Evolutionary conservation across 2,113 vertebrate genomes (phyloP), one percentile per base, ranked within the genome.

Genomic region (Labeo rohita): DNA sequence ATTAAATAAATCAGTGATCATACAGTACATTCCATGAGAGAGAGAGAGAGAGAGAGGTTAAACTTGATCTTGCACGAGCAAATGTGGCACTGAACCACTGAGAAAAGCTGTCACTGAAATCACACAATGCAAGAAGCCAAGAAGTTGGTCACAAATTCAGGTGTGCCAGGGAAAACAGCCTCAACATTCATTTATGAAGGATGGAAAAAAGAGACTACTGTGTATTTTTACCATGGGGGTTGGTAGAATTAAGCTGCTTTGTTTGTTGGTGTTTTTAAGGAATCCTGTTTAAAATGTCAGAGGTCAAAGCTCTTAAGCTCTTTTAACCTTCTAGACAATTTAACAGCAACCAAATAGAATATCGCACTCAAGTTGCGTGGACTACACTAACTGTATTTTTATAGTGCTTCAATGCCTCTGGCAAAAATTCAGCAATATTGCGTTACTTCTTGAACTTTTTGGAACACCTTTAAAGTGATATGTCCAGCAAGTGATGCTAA

Each of bases 51-150:
- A 66, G n/a, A n/a, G n/a, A n/a, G n/a, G 12, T 15, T 15, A 5
- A 68, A 68, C 13, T 70, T 34, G 39, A 16, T 86, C 79, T 86
- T 89, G 78, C 45, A 83, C 79, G 85, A 87, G 72, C n/a, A 72
- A 84, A 88, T 73, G 77, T 63, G 74, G 54, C 47, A 93, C 85
- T 90, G 68, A 54, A 82, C 43, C 85, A 87, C 12, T 16, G 50
- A 43, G 11, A 84, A 80, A 18, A 72, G 45, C n/a, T 54, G 23
- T 10, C 77, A 77, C 54, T 3, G 83, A 52, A 86, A 68, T 81
- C 68, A 77, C 61, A 79, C 47, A 28, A 4, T n/a, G 36, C 34
- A 10, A 49, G 7, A 12, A 43, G 45, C 28, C 63, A 72, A 43
- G 36, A 43, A 50, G 78, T 50, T 47, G 15, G 36, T 72, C 34